These are phyloP conservation scores for Parapsyche elsis DNA, from an alignment of 1,140 invertebrate genomes.

Conservation along the genomic window DNA sequence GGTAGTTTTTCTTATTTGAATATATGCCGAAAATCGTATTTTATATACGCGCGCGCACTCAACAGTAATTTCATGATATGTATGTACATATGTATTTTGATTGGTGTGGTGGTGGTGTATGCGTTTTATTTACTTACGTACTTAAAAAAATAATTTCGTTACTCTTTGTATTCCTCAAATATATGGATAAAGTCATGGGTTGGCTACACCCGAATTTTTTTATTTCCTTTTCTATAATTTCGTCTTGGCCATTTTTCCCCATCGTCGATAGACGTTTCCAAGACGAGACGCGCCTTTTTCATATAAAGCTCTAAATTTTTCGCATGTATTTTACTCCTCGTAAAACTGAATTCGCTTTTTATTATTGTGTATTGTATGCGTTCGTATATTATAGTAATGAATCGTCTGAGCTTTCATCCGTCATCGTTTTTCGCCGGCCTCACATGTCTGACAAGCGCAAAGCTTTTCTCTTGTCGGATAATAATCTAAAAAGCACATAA, in stretches of 20 bases:
- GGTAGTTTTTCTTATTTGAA: no score
- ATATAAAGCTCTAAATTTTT: not conserved
- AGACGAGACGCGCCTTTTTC: not conserved
- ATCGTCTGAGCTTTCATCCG: constrained; percentile 20
- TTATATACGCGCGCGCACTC: no score
- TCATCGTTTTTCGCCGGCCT: constrained; percentile 23
- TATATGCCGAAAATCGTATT: no score
- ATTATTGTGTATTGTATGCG: not conserved
- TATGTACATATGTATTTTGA: no score
- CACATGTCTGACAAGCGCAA: constrained; percentile 25
- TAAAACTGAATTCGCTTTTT: not conserved
- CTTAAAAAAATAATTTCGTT: no score
- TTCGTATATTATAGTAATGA: constrained; percentile 15
- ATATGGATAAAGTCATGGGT: no score
- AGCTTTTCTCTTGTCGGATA: constrained; percentile 17
- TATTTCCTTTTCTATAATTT: not conserved
- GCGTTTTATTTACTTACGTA: not conserved
- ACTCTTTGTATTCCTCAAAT: no score
- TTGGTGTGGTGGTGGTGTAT: no score
- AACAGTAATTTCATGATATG: no score
- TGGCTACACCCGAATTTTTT: no score
- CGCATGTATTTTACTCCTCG: not conserved
- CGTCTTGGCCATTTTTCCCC: not conserved
- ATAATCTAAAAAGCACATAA: not conserved
- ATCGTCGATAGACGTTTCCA: not conserved